Evolutionary conservation across 2,888 invertebrate genomes (phyloP).

Genomic region (Notocelia uddmanniana): DNA sequence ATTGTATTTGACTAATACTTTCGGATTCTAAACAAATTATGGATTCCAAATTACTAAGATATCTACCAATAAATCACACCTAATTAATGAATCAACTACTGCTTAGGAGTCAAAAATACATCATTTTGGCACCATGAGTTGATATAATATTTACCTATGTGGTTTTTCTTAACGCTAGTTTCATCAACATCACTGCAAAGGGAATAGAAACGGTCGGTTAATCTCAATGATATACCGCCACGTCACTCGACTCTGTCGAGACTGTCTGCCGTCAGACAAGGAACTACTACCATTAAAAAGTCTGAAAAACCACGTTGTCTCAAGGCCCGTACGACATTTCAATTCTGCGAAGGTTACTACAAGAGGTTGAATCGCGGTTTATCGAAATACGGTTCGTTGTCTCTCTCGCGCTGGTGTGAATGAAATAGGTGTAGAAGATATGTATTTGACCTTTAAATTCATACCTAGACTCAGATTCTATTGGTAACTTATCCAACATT

Average conservation of each 20-base stretch:
- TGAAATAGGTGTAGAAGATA: not conserved
- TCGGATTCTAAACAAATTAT: too few species aligned
- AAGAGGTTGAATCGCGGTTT: slow-evolving; percentile 11
- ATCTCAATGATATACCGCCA: slow-evolving; percentile 28
- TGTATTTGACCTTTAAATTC: not conserved
- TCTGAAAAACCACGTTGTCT: not conserved
- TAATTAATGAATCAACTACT: too few species aligned
- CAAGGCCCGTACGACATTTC: not conserved
- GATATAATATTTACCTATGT: not conserved
- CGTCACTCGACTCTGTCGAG: slow-evolving; percentile 26
- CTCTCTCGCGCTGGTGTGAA: not conserved
- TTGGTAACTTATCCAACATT: not conserved
- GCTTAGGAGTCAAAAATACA: too few species aligned
- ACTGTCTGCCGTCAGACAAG: slow-evolving; percentile 25
- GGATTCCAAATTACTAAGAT: too few species aligned
- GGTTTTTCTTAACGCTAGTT: slow-evolving; percentile 23
- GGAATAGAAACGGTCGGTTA: slow-evolving; percentile 21
- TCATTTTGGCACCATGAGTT: not conserved
- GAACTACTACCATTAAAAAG: not conserved
- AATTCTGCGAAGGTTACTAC: not conserved
- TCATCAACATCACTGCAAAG: slow-evolving; percentile 15
- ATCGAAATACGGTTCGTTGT: slow-evolving; percentile 1
- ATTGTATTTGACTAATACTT: too few species aligned
- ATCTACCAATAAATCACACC: too few species aligned
- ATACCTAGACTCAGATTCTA: not conserved